Evolutionary conservation across 2,797 vertebrate genomes (phyloP).

Genomic region (Pitangus sulphuratus): DNA sequence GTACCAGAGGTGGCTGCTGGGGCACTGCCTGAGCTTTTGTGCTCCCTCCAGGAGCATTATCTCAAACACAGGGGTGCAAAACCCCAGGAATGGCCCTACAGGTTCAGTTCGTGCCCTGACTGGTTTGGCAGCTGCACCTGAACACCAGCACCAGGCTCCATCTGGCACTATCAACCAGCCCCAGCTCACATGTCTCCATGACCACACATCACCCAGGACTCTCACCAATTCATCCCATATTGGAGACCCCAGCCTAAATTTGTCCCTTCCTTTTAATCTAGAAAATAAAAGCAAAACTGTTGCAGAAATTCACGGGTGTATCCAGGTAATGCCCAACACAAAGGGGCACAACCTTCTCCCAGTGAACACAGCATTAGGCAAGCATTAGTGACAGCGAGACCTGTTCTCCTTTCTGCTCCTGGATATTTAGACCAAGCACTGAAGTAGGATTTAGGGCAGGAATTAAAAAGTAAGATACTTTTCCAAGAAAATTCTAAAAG

Average conservation of each 20-base stretch:
- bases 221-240: rapidly evolving
- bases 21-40: rapidly evolving
- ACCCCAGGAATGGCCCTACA: not conserved
- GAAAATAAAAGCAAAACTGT: not conserved
- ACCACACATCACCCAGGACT: not conserved
- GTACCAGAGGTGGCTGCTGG: not conserved
- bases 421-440: rapidly evolving
- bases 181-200: not conserved
- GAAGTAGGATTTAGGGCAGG: not conserved
- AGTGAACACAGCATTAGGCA: rapidly evolving
- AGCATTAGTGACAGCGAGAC: rapidly evolving
- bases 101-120: not conserved
- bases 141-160: not conserved
- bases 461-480: not conserved
- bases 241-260: not conserved
- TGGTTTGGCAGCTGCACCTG: not conserved
- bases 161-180: not conserved
- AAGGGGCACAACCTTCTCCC: not conserved
- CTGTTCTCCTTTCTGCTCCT: not conserved
- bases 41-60: not conserved
- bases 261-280: not conserved
- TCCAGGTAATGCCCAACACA: not conserved
- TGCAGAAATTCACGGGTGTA: not conserved
- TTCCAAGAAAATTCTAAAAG: not conserved
- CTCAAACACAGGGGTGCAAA: not conserved